These are phyloP conservation scores for Hyposoter dolosus DNA, from an alignment of 2,888 invertebrate genomes.

Conservation along the genomic window DNA sequence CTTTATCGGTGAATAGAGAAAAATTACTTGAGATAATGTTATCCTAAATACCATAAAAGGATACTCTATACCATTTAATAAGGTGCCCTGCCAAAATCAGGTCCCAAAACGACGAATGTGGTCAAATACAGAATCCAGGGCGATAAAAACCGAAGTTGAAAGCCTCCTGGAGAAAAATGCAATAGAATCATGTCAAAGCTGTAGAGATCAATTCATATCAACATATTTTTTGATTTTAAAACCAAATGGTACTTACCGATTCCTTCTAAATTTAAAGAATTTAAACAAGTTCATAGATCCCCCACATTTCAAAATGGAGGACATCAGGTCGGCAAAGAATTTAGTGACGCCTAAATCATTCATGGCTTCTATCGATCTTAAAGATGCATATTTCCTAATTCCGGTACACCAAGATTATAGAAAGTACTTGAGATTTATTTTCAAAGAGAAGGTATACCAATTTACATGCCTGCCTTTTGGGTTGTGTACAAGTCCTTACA, in stretches of 20 bases:
- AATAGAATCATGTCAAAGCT: constrained; percentile 18
- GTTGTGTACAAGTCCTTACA: neutral
- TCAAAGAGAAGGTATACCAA: neutral
- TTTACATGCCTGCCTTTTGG: neutral
- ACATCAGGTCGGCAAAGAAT: constrained; percentile 20
- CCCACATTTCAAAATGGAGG: constrained; percentile 34
- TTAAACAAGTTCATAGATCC: constrained; percentile 33
- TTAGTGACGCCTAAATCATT: constrained; percentile 21
- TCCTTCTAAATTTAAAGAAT: constrained; percentile 24
- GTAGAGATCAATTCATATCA: constrained; percentile 22
- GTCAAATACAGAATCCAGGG: constrained; percentile 13
- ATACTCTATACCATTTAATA: constrained; percentile 51
- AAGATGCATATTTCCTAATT: too few species aligned
- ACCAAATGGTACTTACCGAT: constrained; percentile 15
- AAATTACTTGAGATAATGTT: constrained; percentile 33
- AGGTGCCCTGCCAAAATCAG: constrained; percentile 8
- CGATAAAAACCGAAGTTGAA: constrained; percentile 35
- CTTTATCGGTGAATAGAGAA: constrained; percentile 35
- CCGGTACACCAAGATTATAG: neutral
- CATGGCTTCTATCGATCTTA: constrained; percentile 25
- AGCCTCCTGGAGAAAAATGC: constrained; percentile 24
- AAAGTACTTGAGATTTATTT: constrained; percentile 5
- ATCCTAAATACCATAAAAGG: constrained; percentile 32
- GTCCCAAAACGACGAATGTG: constrained; percentile 42
- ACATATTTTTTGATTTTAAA: constrained; percentile 3